Evolutionary conservation across 2,888 invertebrate genomes (phyloP).

Genomic region (Dascillus cervinus): DNA sequence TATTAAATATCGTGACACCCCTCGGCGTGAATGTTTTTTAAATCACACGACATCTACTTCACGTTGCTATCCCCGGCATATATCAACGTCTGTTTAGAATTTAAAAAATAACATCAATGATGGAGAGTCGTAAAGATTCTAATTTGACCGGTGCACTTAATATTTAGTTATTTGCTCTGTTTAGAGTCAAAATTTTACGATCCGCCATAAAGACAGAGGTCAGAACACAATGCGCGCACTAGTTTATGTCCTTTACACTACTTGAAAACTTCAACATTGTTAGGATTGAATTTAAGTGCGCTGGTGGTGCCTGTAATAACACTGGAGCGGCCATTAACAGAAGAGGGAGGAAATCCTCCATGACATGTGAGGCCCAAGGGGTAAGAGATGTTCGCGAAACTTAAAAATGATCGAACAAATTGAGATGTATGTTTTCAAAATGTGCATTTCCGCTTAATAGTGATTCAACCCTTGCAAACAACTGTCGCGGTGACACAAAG

Average conservation of each 20-base stretch:
- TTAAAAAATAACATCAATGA: too few relatives aligned
- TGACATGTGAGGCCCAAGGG: slow-evolving; percentile 22
- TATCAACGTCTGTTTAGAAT: too few relatives aligned
- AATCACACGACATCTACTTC: too few relatives aligned
- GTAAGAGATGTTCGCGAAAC: slow-evolving; percentile 14
- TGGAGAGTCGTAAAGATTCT: too few relatives aligned
- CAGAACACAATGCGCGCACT: too few relatives aligned
- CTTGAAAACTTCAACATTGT: slow-evolving; percentile 16
- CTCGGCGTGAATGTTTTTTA: too few relatives aligned
- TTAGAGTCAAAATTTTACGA: slow-evolving; percentile 15
- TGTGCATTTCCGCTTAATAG: slow-evolving; percentile 12
- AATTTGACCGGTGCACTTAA: too few relatives aligned
- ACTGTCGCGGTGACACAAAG: slow-evolving; percentile 19
- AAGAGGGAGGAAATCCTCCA: slow-evolving; percentile 16
- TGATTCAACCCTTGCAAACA: slow-evolving; percentile 16
- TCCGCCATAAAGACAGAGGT: slow-evolving; percentile 11
- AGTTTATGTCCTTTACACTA: too few relatives aligned
- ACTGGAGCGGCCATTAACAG: slow-evolving; percentile 22
- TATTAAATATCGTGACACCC: too few relatives aligned
- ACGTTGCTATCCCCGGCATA: too few relatives aligned
- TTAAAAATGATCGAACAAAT: slow-evolving; percentile 17
- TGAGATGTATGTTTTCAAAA: slow-evolving; percentile 17
- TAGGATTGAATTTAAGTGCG: slow-evolving; percentile 17
- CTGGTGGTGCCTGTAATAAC: slow-evolving; percentile 16
- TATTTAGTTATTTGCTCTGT: too few relatives aligned